A percentile compares a stretch with the other conserved stretches of the same genome.
phyloP scores from a whole-genome alignment of 2,888 invertebrate genomes.

The Gonocerus acuteangulatus region DNA sequence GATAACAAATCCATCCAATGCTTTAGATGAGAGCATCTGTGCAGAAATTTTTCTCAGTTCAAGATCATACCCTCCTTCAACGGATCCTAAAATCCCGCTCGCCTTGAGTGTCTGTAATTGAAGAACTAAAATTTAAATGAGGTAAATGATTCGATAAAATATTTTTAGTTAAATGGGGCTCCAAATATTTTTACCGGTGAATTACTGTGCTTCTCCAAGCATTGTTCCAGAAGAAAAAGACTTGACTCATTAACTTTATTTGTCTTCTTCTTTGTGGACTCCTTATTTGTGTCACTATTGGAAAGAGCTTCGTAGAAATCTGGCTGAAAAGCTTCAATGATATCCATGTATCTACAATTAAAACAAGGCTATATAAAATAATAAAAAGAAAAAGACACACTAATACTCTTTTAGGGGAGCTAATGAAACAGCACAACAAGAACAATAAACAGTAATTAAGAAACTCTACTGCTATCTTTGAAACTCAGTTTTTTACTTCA shows the following conservation, averaged over 20 bases:
- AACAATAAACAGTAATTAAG: too few species aligned
- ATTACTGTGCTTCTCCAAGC: conserved; percentile 56
- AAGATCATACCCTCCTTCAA: conserved; percentile 68
- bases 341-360: conserved; percentile 62
- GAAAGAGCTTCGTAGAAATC: conserved; percentile 73
- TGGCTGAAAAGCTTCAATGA: conserved; percentile 68
- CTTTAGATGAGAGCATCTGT: conserved; percentile 49
- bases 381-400: not conserved
- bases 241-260: conserved; percentile 43
- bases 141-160: not conserved
- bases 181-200: conserved; percentile 45
- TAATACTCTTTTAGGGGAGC: not conserved
- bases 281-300: conserved; percentile 64
- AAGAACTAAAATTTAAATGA: conserved; percentile 14
- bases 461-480: too few species aligned
- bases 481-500: too few species aligned
- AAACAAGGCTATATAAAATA: not conserved
- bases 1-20: conserved; percentile 65
- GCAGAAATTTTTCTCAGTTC: conserved; percentile 58
- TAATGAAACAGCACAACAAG: too few species aligned
- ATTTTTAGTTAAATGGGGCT: not conserved
- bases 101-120: conserved; percentile 45
- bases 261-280: conserved; percentile 47
- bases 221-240: conserved; percentile 57
- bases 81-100: conserved; percentile 54